Evolutionary conservation across 2,797 vertebrate genomes (phyloP), one percentile per base, ranked within the genome.

Genomic region (Tinamus major): DNA sequence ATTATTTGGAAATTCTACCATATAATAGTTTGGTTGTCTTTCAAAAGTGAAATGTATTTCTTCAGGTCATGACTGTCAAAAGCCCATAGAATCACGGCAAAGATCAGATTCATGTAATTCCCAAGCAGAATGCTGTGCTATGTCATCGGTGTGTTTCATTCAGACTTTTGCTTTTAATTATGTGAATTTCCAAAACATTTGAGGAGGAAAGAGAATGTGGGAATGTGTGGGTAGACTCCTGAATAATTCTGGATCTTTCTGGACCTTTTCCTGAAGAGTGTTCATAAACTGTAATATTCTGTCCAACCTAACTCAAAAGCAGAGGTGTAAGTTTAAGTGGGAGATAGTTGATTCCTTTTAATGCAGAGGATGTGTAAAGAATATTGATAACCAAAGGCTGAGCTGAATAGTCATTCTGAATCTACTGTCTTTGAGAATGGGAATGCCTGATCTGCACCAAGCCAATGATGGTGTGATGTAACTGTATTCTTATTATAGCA

Each of bases 391-490:
- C 7, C 3, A 7, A 65, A 42, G 8, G 0, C 1, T 7, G 5
- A 35, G 64, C 39, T 84, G 23, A 14, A 35, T 35, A 35, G 35
- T 35, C 35, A 35, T 74, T 33, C 46, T 17, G 6, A 31, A 91
- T 58, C 68, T 68, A 24, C 59, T 51, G 13, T 63, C 71, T 62
- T 84, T 42, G 83, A 46, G 83, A 85, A 85, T 53, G 46, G 33
- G 59, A 93, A 91, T 93, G 89, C 81, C 90, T 93, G 93, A 92
- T 90, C 89, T 86, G 81, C 46, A 56, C 44, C 86, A 68, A 2
- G 71, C 46, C 68, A 49, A 3, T 26, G 46, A 21, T 2, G 44
- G 4, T 4, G 4, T 26, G 35, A 33, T 89, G 75, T 64, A 77
- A 26, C 33, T 85, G 42, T 75, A 64, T 42, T 94, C 63, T n/a